Evolutionary conservation across 2,113 vertebrate genomes (phyloP), one percentile per base, ranked within the genome.

Genomic region (Cichladusa arquata): DNA sequence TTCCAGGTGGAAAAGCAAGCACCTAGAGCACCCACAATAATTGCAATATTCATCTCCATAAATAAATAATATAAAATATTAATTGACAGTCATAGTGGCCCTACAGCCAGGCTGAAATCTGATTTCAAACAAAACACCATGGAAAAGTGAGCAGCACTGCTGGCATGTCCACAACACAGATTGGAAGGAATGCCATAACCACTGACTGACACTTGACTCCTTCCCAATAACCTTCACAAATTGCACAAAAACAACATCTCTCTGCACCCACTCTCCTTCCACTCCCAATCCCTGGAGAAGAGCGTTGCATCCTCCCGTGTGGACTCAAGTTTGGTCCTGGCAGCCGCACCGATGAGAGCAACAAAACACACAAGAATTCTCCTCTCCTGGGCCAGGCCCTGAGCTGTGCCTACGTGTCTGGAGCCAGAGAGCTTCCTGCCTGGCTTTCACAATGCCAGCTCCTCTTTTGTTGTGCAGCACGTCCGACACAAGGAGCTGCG

Each of bases 321-420:
- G 33, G 82, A 20, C 44, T 48, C 79, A 36, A 86, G 76, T 29
- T 50, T 36, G 90, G 60, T 56, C 42, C 71, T 71, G 62, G 87
- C 74, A 91, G 50, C 24, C 0, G 0, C 48, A 51, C 12, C 0
- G 1, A 78, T 24, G 64, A 90, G 24, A 95, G 90, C 51, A 94
- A 70, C 34, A 82, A 86, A 94, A 72, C 22, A 36, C 74, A 88
- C n/a, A 66, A 78, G 62, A 47, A 36, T n/a, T 51, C 56, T 40
- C n/a, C 69, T 65, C 51, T 88, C 67, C 58, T 36, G 36, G 48
- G 74, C 62, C 56, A 54, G 82, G 90, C 26, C 1, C 40, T 64
- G 79, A 83, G 80, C 76, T 62, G 26, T 93, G 94, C 82, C 93
- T 93, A 88, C 60, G 28, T 96, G 95, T 71, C 85, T 74, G 85